Base-by-base conservation (phyloP, 2,113 vertebrate genomes). In the Triplophysa siluroides region DNA sequence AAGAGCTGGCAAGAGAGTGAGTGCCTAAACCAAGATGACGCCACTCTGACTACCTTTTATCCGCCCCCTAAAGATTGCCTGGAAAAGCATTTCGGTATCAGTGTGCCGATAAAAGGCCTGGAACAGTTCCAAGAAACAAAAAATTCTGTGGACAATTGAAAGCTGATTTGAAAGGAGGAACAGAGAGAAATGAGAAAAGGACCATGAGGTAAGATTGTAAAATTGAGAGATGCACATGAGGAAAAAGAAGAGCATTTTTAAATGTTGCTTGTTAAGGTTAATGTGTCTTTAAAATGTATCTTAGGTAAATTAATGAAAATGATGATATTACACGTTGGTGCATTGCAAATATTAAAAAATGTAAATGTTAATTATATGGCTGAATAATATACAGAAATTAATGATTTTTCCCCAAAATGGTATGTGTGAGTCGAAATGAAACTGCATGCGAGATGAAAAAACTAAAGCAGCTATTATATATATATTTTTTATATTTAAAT, bases 41-140 rank as follows among this genome's bases (percentile, higher is more conserved):
- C 71, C 74, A 76, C 33, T 83, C 83, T 87, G 87, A 77, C 66
- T 89, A 87, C 83, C 81, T 84, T 87, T 83, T 83, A 85, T 84
- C 67, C 78, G 69, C 76, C 88, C 85, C 83, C 81, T 68, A 78
- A 84, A 79, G 81, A 78, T 86, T 80, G 62, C 19, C 11, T 83
- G 83, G 83, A 86, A 77, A 87, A 85, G 84, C 81, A 52, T 65
- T 52, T 29, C 29, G 26, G 45, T 76, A 43, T 82, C 60, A 84
- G 66, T 60, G 80, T 83, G 83, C 63, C 80, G 62, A 73, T 81
- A 79, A 87, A 87, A 75, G n/a, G 56, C 14, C 10, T 75, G 72
- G 56, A 75, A 62, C 61, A 23, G 12, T 33, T 60, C 54, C 58
- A 76, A 76, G 41, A 26, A 21, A 62, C 9, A 24, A 50, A 71